phyloP scores from a whole-genome alignment of 2,888 invertebrate genomes.

The Dromius quadrimaculatus region DNA sequence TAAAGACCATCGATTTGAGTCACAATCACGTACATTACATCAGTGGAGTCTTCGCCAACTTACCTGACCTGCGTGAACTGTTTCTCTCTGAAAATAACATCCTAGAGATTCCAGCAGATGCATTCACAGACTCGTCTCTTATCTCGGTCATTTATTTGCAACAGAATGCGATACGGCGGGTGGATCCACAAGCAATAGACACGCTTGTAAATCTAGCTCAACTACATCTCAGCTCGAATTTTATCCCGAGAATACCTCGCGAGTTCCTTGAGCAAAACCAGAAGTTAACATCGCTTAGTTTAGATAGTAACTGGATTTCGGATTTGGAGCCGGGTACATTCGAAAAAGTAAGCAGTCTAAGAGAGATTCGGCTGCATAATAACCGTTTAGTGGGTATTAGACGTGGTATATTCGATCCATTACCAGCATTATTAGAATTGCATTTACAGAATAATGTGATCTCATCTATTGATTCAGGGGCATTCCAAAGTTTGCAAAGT shows the following conservation, averaged over 20 bases:
- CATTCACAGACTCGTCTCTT: constrained; percentile 81
- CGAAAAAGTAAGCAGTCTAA: constrained; percentile 78
- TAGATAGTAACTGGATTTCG: constrained; percentile 88
- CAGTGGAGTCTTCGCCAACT: constrained; percentile 83
- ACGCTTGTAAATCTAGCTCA: constrained; percentile 84
- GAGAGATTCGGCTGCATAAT: constrained; percentile 87
- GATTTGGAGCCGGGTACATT: constrained; percentile 86
- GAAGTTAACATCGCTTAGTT: constrained; percentile 82
- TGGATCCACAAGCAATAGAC: constrained; percentile 82
- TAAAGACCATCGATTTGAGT: constrained; percentile 87
- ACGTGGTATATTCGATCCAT: constrained; percentile 84
- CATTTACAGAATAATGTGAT: constrained; percentile 90
- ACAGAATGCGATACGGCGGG: constrained; percentile 83
- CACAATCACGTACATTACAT: constrained; percentile 91
- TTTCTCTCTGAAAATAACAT: constrained; percentile 92
- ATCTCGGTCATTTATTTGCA: constrained; percentile 87
- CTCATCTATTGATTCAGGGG: constrained; percentile 83
- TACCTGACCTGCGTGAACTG: constrained; percentile 84
- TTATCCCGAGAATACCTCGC: constrained; percentile 82
- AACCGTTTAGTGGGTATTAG: constrained; percentile 83
- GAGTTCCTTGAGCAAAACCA: constrained; percentile 81
- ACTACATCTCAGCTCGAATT: constrained; percentile 88
- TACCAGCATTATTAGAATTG: constrained; percentile 85
- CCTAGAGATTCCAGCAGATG: constrained; percentile 82
- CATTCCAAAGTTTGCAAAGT: constrained; percentile 80